Evolutionary conservation across 2,888 invertebrate genomes (phyloP).

Genomic region (Pollenia amentaria): DNA sequence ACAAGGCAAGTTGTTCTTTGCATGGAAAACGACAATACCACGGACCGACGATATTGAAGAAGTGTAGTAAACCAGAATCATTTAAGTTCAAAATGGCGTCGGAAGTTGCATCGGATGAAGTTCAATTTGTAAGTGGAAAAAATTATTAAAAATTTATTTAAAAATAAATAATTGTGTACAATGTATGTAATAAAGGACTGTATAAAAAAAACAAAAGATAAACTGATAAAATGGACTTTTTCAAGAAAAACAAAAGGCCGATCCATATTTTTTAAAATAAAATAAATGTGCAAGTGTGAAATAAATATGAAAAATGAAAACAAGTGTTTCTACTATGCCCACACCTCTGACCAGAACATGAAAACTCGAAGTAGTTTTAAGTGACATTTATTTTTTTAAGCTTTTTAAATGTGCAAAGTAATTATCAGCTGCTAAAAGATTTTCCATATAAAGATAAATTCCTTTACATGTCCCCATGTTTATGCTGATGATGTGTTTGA

Average conservation of each 20-base stretch:
- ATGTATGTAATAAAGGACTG: not conserved
- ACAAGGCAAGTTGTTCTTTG: constrained; percentile 53
- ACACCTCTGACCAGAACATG: constrained; percentile 44
- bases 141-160: constrained; percentile 44
- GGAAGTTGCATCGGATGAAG: constrained; percentile 78
- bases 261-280: not conserved
- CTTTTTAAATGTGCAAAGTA: not conserved
- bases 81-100: constrained; percentile 81
- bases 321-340: constrained; percentile 70
- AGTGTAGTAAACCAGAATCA: constrained; percentile 73
- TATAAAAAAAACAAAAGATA: no score
- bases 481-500: constrained; percentile 11
- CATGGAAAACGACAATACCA: constrained; percentile 69
- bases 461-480: constrained; percentile 45
- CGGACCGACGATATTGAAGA: constrained; percentile 51
- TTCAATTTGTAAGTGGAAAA: constrained; percentile 74
- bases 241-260: constrained; percentile 8
- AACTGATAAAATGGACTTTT: constrained; percentile 46
- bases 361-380: constrained; percentile 37
- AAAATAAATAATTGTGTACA: constrained; percentile 14
- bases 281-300: constrained; percentile 39
- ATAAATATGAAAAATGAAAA: constrained; percentile 49
- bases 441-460: constrained; percentile 40
- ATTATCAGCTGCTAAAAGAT: constrained; percentile 9
- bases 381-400: not conserved